Percentiles rank a stretch among this genome's conserved stretches.
Evolutionary conservation across 1,140 invertebrate species (phyloP).

Genomic region (Neodiprion pinetum): DNA sequence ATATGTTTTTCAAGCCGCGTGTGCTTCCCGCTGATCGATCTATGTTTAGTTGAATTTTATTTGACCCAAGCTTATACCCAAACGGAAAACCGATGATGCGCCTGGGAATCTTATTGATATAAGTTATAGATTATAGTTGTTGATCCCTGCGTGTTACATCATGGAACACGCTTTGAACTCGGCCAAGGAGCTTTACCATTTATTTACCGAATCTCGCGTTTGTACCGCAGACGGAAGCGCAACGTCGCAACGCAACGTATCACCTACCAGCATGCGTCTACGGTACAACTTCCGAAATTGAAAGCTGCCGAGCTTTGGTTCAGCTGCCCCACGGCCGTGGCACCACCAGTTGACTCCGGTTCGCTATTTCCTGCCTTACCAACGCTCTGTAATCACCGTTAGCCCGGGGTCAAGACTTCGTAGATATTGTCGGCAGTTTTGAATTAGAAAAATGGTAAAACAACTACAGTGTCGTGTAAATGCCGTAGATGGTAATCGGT

Average conservation of each 20-base stretch:
- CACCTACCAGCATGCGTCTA: too few relatives aligned
- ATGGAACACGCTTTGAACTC: too few relatives aligned
- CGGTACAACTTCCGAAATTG: background rate
- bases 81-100: too few relatives aligned
- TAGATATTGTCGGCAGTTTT: background rate
- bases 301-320: background rate
- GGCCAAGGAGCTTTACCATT: too few relatives aligned
- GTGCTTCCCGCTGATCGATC: background rate
- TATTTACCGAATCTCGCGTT: too few relatives aligned
- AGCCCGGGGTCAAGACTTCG: background rate
- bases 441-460: background rate
- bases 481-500: too few relatives aligned
- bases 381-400: background rate
- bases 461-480: background rate
- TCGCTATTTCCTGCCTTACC: background rate
- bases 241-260: too few relatives aligned
- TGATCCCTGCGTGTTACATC: too few relatives aligned
- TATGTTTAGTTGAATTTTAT: background rate
- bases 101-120: too few relatives aligned
- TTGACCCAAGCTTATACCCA: too few relatives aligned
- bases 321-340: background rate
- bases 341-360: slow-evolving; percentile 3
- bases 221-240: too few relatives aligned
- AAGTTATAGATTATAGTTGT: too few relatives aligned
- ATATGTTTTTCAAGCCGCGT: background rate